phyloP scores from a whole-genome alignment of 2,888 invertebrate species.

The Scotopteryx bipunctaria region DNA sequence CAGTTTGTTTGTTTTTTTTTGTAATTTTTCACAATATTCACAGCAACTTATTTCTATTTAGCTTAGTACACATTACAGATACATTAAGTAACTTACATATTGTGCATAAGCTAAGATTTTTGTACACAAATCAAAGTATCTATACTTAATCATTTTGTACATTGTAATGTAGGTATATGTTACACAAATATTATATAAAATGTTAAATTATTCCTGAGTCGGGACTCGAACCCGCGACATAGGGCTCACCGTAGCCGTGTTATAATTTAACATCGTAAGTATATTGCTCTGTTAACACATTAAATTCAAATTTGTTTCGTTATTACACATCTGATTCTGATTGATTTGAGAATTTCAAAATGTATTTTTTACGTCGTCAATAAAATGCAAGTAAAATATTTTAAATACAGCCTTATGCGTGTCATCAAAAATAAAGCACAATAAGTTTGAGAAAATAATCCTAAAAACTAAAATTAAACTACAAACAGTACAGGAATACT shows the following conservation, averaged over 20 bases:
- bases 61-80: slow-evolving; percentile 32
- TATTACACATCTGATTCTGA: slow-evolving; percentile 8
- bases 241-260: too few species aligned
- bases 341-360: slow-evolving; percentile 6
- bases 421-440: slow-evolving; percentile 22
- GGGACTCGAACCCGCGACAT: too few species aligned
- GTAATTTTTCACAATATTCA: slow-evolving; percentile 54
- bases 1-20: slow-evolving; percentile 49
- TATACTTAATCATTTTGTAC: neutral
- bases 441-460: slow-evolving; percentile 27
- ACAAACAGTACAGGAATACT: slow-evolving; percentile 51
- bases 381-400: slow-evolving; percentile 26
- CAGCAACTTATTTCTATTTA: slow-evolving; percentile 55
- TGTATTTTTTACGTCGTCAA: neutral
- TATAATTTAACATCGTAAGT: too few species aligned
- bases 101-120: slow-evolving; percentile 21
- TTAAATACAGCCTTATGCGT: slow-evolving; percentile 12
- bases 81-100: slow-evolving; percentile 40
- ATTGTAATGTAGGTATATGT: too few species aligned
- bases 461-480: slow-evolving; percentile 30
- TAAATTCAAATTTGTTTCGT: too few species aligned
- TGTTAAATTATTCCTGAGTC: too few species aligned
- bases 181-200: slow-evolving; percentile 1
- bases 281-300: too few species aligned
- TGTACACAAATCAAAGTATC: slow-evolving; percentile 10